Percentiles rank a stretch among this genome's conserved stretches.
phyloP scores from a whole-genome alignment of 2,113 vertebrate species.

The Marmota monax region DNA sequence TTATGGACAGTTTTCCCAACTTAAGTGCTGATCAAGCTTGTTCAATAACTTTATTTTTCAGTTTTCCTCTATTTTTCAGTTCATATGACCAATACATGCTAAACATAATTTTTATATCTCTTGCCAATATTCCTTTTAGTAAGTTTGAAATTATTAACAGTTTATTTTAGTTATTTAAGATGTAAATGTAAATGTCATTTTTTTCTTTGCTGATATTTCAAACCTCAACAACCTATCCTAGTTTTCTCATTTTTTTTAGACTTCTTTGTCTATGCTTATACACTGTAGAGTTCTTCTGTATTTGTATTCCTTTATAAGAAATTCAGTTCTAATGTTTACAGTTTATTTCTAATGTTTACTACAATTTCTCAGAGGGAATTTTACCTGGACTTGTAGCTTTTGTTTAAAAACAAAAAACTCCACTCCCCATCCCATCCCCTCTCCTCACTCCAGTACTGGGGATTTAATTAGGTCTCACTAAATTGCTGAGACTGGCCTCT shows the following conservation, averaged over 20 bases:
- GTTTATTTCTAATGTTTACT: background rate
- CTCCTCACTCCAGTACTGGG: too few relatives aligned
- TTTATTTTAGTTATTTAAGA: background rate
- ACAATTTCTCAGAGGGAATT: background rate
- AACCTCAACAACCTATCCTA: background rate
- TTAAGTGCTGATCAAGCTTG: background rate
- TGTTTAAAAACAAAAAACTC: background rate
- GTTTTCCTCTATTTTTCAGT: conserved; percentile 12
- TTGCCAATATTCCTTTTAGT: conserved; percentile 34
- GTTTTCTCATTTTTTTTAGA: background rate
- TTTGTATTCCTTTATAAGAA: conserved; percentile 39
- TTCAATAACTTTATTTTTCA: background rate
- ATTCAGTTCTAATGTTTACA: background rate
- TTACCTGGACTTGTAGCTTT: background rate
- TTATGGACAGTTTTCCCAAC: background rate
- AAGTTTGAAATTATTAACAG: conserved; percentile 4
- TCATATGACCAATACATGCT: background rate
- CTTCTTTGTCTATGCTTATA: background rate
- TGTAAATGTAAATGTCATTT: background rate
- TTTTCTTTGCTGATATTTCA: conserved; percentile 21
- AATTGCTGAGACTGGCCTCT: too few relatives aligned
- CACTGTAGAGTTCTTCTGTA: background rate
- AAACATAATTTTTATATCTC: background rate
- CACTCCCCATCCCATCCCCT: too few relatives aligned
- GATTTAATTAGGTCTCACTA: too few relatives aligned